phyloP scores from a whole-genome alignment of 2,797 vertebrate genomes.

The Pseudochirops cupreus region DNA sequence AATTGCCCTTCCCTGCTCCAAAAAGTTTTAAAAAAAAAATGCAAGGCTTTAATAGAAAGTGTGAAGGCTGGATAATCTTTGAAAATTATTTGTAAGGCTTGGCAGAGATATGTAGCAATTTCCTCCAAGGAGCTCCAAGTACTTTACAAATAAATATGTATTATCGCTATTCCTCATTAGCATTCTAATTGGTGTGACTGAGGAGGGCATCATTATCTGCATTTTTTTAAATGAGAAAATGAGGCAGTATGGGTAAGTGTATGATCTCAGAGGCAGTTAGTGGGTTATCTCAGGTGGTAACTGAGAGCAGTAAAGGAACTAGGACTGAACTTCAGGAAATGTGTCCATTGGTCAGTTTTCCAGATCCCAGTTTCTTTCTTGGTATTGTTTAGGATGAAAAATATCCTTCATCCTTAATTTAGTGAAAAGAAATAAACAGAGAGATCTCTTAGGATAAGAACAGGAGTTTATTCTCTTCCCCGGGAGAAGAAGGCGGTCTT shows the following conservation, averaged over 20 bases:
- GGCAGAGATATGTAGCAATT: background rate
- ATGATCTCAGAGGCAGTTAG: background rate
- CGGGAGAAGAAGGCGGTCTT: too few species aligned
- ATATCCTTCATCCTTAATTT: too few species aligned
- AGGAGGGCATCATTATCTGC: background rate
- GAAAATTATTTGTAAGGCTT: background rate
- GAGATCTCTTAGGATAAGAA: too few species aligned
- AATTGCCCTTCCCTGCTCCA: too few species aligned
- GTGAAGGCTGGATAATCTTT: background rate
- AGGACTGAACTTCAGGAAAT: background rate
- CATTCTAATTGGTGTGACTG: background rate
- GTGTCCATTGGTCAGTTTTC: conserved; percentile 7
- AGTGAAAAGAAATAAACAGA: too few species aligned
- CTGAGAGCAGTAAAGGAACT: background rate
- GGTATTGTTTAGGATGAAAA: background rate
- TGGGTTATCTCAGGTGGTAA: background rate
- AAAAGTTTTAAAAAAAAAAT: background rate
- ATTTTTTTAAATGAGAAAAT: background rate
- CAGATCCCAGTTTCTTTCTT: conserved; percentile 13
- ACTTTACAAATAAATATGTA: background rate
- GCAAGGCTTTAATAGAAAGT: background rate
- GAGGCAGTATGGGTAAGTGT: background rate
- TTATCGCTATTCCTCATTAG: background rate
- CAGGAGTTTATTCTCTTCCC: too few species aligned
- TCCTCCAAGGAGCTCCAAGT: background rate